Conservation (phyloP, 1,140 invertebrate species). For the Chlorops oryzae region DNA sequence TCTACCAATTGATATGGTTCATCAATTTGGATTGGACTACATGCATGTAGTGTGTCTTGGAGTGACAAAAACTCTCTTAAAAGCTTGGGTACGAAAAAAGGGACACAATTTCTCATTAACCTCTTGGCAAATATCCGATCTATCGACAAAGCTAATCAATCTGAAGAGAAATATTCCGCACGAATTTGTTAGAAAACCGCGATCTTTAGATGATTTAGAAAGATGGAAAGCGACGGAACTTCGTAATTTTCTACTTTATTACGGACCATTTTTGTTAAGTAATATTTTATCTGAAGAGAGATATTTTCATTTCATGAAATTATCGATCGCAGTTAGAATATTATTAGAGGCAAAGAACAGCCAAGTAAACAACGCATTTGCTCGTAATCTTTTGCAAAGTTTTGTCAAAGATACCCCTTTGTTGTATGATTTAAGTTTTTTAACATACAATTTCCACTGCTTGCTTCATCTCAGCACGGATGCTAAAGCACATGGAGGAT, state of each 20-base stretch:
- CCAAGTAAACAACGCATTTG: background rate
- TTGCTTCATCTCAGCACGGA: too few relatives aligned
- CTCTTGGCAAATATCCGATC: background rate
- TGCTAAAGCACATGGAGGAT: conserved; percentile 1
- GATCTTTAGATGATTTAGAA: conserved; percentile 20
- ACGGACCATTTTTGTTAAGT: conserved; percentile 29
- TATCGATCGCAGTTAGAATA: conserved; percentile 8
- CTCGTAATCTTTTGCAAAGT: background rate
- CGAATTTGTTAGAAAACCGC: conserved; percentile 34
- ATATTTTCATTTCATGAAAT: conserved; percentile 19
- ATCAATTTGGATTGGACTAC: background rate
- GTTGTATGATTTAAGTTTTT: background rate
- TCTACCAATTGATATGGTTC: background rate
- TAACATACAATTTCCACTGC: conserved; percentile 4
- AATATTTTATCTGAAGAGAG: conserved; percentile 12
- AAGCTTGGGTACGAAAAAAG: background rate
- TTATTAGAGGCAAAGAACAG: conserved; percentile 7
- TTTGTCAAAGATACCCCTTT: background rate
- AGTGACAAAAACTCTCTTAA: background rate
- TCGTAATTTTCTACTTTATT: conserved; percentile 23
- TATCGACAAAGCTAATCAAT: background rate
- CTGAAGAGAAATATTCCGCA: conserved; percentile 19
- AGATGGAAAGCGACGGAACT: conserved; percentile 43
- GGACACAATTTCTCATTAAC: background rate
- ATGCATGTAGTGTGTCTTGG: conserved; percentile 3